These are phyloP conservation scores for Drosophila koepferae DNA, from an alignment of 2,888 invertebrate species.

Conservation along the genomic window DNA sequence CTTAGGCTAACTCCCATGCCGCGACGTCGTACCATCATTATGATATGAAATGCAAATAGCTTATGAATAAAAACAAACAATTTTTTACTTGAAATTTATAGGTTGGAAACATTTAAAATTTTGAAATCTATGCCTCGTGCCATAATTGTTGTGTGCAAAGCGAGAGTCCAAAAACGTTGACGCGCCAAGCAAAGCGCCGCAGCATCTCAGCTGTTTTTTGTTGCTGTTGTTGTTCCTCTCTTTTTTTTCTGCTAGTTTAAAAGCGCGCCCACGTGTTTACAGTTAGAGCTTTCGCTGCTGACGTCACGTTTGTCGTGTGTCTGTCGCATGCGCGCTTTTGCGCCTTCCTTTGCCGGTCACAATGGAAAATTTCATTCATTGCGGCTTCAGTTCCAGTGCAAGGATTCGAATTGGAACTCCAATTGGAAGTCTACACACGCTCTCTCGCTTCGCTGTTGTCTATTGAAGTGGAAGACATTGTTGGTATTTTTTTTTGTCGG, in stretches of 20 bases:
- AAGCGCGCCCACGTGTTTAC: conserved; percentile 22
- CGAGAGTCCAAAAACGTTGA: conserved; percentile 31
- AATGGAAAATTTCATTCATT: conserved; percentile 61
- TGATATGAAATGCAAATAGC: neutral
- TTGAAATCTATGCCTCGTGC: conserved; percentile 38
- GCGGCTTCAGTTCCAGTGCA: conserved; percentile 30
- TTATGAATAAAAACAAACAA: neutral
- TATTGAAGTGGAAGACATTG: conserved; percentile 1
- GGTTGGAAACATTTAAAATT: conserved; percentile 56
- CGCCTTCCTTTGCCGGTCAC: conserved; percentile 22
- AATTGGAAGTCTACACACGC: conserved; percentile 20
- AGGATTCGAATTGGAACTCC: conserved; percentile 58
- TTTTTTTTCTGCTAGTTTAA: neutral
- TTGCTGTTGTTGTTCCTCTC: neutral
- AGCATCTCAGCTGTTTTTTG: conserved; percentile 15
- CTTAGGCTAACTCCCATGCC: conserved; percentile 12
- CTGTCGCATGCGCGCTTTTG: conserved; percentile 3
- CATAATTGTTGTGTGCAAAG: conserved; percentile 36
- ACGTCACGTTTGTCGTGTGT: conserved; percentile 33
- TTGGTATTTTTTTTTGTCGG: neutral
- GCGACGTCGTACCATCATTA: conserved; percentile 51
- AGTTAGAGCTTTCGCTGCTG: conserved; percentile 25
- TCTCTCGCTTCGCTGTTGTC: conserved; percentile 3
- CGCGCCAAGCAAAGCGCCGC: conserved; percentile 33
- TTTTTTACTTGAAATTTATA: conserved; percentile 6